Percentiles rank a stretch among this genome's conserved stretches.
Conservation (phyloP, 1,140 invertebrate genomes). For the Drosophila tropicalis region DNA sequence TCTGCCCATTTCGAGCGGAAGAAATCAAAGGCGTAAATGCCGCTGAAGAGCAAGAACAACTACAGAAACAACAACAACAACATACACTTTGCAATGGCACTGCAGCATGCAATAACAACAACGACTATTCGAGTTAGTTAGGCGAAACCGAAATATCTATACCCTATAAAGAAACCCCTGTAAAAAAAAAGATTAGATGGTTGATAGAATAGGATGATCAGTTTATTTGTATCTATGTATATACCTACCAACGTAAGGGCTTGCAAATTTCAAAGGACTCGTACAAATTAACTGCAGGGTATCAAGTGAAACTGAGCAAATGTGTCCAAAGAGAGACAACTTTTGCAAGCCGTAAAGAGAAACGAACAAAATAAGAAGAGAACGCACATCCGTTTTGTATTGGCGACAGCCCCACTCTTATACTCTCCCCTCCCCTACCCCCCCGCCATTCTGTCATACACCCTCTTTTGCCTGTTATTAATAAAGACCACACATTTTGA, state of each 20-base stretch:
- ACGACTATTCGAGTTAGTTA: neutral
- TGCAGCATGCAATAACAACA: conserved; percentile 41
- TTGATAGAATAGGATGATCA: too few species aligned
- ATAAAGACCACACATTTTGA: conserved; percentile 83
- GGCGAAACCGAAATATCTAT: neutral
- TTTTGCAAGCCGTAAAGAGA: conserved; percentile 39
- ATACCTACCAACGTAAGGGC: too few species aligned
- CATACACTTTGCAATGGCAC: conserved; percentile 27
- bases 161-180: too few species aligned
- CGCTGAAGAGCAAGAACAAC: conserved; percentile 35
- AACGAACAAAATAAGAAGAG: conserved; percentile 36
- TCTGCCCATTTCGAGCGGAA: conserved; percentile 73
- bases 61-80: conserved; percentile 18
- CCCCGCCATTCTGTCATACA: conserved; percentile 25
- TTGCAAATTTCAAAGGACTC: neutral
- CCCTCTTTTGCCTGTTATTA: conserved; percentile 66
- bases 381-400: conserved; percentile 73
- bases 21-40: conserved; percentile 77
- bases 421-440: conserved; percentile 10
- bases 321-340: conserved; percentile 6
- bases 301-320: neutral
- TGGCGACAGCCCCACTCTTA: conserved; percentile 59
- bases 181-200: too few species aligned
- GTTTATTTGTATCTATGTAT: too few species aligned
- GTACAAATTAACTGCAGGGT: neutral